These are phyloP conservation scores for Anser brachyrhynchus DNA, from an alignment of 2,113 vertebrate species.

Conservation along the genomic window DNA sequence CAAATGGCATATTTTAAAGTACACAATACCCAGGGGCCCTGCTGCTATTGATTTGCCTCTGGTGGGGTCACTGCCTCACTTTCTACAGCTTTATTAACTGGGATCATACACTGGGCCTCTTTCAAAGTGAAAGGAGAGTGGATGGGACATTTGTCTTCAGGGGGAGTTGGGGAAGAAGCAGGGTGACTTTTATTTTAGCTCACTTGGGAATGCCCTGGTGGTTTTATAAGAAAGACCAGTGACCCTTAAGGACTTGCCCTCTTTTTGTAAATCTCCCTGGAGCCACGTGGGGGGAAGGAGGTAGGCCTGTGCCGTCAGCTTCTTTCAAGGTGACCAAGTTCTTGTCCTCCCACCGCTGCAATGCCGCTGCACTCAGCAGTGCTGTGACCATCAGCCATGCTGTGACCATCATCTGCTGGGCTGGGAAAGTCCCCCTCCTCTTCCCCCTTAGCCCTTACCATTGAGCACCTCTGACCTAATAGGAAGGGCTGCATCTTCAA, in stretches of 20 bases:
- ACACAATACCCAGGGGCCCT: conserved; percentile 54
- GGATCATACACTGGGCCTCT: conserved; percentile 17
- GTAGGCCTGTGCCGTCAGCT: not conserved
- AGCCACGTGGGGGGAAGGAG: not conserved
- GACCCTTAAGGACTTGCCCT: conserved; percentile 12
- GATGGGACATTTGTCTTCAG: conserved; percentile 23
- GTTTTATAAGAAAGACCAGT: not conserved
- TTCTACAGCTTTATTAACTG: conserved; percentile 64
- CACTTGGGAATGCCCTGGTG: not conserved
- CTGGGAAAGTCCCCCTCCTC: not conserved
- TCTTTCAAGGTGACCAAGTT: conserved; percentile 14
- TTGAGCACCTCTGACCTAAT: not conserved
- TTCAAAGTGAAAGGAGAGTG: conserved; percentile 42
- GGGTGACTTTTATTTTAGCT: conserved; percentile 27
- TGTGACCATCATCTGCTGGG: not conserved
- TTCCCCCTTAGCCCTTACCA: not conserved
- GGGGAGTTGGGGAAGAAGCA: not conserved
- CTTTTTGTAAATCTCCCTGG: conserved; percentile 29
- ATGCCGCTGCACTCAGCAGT: accelerated
- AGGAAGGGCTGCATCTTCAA: not conserved
- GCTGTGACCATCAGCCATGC: not conserved
- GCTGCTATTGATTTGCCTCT: conserved; percentile 65
- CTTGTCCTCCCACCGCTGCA: accelerated
- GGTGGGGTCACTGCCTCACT: conserved; percentile 62
- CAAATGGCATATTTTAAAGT: conserved; percentile 71